Evolutionary conservation across 1,140 invertebrate species (phyloP), one percentile per base, ranked within the genome.

Genomic region (Caenorhabditis inopinata): DNA sequence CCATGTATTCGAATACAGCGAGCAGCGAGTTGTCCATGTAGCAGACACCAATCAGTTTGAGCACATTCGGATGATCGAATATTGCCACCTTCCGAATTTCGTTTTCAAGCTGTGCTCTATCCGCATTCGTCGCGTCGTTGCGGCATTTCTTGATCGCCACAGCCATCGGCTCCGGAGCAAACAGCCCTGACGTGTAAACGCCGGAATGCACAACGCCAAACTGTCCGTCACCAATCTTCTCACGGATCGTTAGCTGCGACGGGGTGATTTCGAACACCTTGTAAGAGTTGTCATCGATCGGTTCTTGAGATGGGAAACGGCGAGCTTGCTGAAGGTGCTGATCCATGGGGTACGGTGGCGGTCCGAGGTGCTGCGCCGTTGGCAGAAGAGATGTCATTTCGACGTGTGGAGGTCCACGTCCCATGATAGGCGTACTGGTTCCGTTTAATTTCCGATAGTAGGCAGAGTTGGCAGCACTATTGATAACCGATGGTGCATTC

Each of bases 31-130:
- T 95, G 98, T 89, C 98, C 96, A 35, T 96, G 98, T 78, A 99
- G 96, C 80, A 99, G 98, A 96, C 98, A 97, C 58, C 96, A 91
- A 98, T 95, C 7, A 99, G 92, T 89, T 96, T 97, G 89, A 99
- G 98, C 53, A 98, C 96, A 91, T 98, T 98, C 0, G 95, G 94
- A 89, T 99, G 96, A 89, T 98, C 95, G 90, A 99, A 98, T 89
- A 98, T 96, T 14, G 96, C 96, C 96, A 98, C 98, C 3, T 96
- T 90, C 87, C 94, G 95, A 53, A 95, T 95, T 90, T 97, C 95
- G 74, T 94, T 91, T 89, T 96, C 96, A 90, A 98, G 97, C 89
- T 98, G 95, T 47, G 93, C 91, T 86, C 77, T 62, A 14, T 83
- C 76, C 4, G 68, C 68, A 25, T 79, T 74, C 46, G 78, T 74